Evolutionary conservation across 1,140 invertebrate species (phyloP), one percentile per base, ranked within the genome.

Genomic region (Aporrectodea caliginosa): DNA sequence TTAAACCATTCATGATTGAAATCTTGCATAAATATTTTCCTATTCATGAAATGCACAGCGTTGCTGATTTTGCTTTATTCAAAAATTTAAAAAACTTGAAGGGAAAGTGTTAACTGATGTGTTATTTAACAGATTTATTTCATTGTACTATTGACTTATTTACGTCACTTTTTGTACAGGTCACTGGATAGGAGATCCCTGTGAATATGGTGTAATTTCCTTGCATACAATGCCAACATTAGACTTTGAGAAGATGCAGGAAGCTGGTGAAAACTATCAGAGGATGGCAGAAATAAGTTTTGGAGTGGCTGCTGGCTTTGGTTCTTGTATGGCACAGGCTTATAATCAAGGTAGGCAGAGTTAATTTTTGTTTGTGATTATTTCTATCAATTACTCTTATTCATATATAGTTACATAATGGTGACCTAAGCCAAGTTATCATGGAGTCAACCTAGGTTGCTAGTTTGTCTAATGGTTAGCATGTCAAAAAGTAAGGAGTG

Each of bases 241-340:
- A 73, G 84, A 85, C 68, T 73, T 81, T 1, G 91, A 87, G 83
- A 87, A 91, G 0, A 82, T 87, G 32, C 29, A 77, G 2, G 84
- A 90, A 69, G 90, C 92, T 81, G 83, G 89, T 43, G 83, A 90
- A 82, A 91, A 94, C 81, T 92, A 33, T 35, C 32, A 34, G 2
- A 81, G 94, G 0, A 90, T 92, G 84, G 89, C 91, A 12, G 92
- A 93, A 88, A 93, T 91, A 2, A 91, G 16, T 82, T 79, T 78
- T 84, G 83, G 1, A 72, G 16, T 97, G 77, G 90, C 93, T 75
- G 90, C 92, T 6, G 93, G 92, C 27, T 97, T 93, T 88, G 90
- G 91, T 16, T 95, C 94, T 92, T 89, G 95, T 6, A 87, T 93
- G 75, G 90, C 92, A 0, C 93, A 95, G 88, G 94, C 95, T 6